Conservation (phyloP, 2,797 vertebrate genomes). For the Crypturellus tataupa region DNA sequence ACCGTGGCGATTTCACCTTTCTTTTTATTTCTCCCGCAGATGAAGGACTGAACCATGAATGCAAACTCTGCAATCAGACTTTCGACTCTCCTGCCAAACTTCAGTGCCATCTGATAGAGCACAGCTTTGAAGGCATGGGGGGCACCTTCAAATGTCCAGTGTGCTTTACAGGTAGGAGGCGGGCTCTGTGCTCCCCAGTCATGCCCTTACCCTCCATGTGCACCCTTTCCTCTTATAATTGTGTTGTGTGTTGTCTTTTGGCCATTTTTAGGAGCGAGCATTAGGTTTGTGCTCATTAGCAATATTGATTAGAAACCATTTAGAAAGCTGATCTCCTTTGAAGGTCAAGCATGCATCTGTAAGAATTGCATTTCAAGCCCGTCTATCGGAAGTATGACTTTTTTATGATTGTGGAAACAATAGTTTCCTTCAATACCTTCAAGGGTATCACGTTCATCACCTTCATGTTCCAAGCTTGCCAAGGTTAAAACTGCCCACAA, state of each 20-base stretch:
- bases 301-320: constrained; percentile 64
- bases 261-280: constrained; percentile 56
- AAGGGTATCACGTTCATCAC: background rate
- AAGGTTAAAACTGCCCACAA: background rate
- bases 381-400: constrained; percentile 5
- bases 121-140: constrained; percentile 99
- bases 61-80: constrained; percentile 98
- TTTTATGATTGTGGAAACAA: constrained; percentile 44
- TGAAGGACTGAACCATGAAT: constrained; percentile 98
- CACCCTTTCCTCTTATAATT: background rate
- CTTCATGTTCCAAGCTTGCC: constrained; percentile 32
- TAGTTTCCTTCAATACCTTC: background rate
- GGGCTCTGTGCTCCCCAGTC: background rate
- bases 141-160: constrained; percentile 99
- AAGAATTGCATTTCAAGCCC: constrained; percentile 60
- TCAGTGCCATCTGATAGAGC: constrained; percentile 98
- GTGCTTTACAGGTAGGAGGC: constrained; percentile 92
- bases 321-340: constrained; percentile 50
- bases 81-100: constrained; percentile 99
- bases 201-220: background rate
- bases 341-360: constrained; percentile 60
- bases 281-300: constrained; percentile 70
- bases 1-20: constrained; percentile 38
- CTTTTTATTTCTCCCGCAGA: constrained; percentile 80
- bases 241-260: background rate